These are phyloP conservation scores for Scomber colias DNA, from an alignment of 2,113 vertebrate species.

Conservation along the genomic window DNA sequence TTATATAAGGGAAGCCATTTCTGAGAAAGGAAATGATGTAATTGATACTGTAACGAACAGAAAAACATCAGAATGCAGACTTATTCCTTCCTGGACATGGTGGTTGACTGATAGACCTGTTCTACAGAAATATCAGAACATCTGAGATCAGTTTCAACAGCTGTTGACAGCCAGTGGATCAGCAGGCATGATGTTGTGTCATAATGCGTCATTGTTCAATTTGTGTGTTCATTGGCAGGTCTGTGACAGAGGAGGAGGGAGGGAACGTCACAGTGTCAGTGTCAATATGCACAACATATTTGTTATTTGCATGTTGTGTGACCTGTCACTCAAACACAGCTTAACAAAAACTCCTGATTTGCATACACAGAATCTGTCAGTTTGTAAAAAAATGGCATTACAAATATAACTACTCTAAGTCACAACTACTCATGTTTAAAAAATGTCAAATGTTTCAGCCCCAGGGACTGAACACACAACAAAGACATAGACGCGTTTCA, in stretches of 20 bases:
- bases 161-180: slow-evolving; percentile 1
- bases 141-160: background rate
- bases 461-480: background rate
- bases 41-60: background rate
- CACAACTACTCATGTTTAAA: background rate
- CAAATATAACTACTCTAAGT: background rate
- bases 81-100: background rate
- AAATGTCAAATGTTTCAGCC: background rate
- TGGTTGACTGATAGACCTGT: background rate
- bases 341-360: too few species aligned
- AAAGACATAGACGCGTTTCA: too few species aligned
- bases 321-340: too few species aligned
- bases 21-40: background rate
- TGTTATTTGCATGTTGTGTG: background rate
- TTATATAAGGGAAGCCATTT: background rate
- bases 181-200: background rate
- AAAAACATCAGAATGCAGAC: background rate
- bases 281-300: background rate
- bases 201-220: background rate
- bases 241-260: background rate
- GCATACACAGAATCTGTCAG: background rate
- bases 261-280: background rate
- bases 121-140: background rate
- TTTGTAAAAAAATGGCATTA: slow-evolving; percentile 23
- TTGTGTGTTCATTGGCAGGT: background rate